Evolutionary conservation across 2,797 vertebrate species (phyloP).

Genomic region (Enteromius unitaeniatus): DNA sequence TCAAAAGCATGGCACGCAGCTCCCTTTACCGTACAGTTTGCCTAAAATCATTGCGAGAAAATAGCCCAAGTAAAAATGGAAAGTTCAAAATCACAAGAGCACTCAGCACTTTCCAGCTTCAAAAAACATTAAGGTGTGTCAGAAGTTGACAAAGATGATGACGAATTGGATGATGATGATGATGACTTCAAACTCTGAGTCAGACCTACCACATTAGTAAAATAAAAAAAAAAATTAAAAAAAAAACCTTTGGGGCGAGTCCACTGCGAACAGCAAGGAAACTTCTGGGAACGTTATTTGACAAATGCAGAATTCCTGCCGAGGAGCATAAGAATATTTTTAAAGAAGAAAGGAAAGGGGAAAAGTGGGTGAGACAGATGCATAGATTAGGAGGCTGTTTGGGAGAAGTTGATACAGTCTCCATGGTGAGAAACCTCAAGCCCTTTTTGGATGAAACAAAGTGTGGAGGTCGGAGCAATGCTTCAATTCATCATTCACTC

Average conservation of each 20-base stretch:
- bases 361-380: constrained; percentile 28
- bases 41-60: background rate
- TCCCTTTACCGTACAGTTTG: background rate
- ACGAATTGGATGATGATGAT: constrained; percentile 34
- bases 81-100: background rate
- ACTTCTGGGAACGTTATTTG: constrained; percentile 36
- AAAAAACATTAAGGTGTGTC: constrained; percentile 25
- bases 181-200: constrained; percentile 38
- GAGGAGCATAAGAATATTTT: constrained; percentile 40
- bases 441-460: constrained; percentile 54
- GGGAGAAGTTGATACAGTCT: constrained; percentile 45
- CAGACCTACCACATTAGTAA: constrained; percentile 31
- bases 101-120: background rate
- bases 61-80: background rate
- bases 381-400: constrained; percentile 56
- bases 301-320: constrained; percentile 35
- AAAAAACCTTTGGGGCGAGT: constrained; percentile 9
- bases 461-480: constrained; percentile 49
- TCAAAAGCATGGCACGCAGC: background rate
- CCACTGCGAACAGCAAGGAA: constrained; percentile 21
- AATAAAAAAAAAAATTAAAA: background rate
- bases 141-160: constrained; percentile 32
- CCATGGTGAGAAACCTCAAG: constrained; percentile 53
- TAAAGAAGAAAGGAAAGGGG: constrained; percentile 42
- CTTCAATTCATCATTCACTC: constrained; percentile 52